phyloP scores from a whole-genome alignment of 2,888 invertebrate genomes.

The Thysanoteuthis rhombus region DNA sequence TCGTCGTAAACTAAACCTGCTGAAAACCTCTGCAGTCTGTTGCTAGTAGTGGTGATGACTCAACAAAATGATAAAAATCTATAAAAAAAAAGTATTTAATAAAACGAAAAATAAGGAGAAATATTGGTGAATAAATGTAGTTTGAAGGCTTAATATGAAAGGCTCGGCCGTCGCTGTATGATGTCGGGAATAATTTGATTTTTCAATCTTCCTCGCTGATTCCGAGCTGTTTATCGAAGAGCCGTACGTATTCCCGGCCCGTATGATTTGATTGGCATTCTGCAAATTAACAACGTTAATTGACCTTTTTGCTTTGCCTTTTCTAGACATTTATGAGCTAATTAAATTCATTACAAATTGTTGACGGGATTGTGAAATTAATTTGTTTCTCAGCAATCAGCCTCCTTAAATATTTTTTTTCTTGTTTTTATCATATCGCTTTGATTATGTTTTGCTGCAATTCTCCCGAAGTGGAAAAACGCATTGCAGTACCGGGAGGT shows the following conservation, averaged over 20 bases:
- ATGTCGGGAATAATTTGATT: not conserved
- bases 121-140: not conserved
- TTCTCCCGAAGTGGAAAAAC: not conserved
- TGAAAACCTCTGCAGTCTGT: no score
- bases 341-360: conserved; percentile 12
- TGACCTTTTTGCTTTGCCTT: not conserved
- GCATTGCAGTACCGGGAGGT: not conserved
- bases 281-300: not conserved
- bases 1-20: no score
- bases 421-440: not conserved
- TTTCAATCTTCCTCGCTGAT: not conserved
- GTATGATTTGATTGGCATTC: not conserved
- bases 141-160: not conserved
- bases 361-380: conserved; percentile 12
- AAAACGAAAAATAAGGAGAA: not conserved
- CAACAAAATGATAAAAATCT: not conserved
- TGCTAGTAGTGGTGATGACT: not conserved
- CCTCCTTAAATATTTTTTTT: not conserved
- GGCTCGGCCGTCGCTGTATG: not conserved
- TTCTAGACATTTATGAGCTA: conserved; percentile 12
- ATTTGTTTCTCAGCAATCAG: not conserved
- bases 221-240: not conserved
- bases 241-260: not conserved
- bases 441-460: not conserved
- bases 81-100: not conserved